phyloP scores from a whole-genome alignment of 2,797 vertebrate species.

The Acropternis orthonyx region DNA sequence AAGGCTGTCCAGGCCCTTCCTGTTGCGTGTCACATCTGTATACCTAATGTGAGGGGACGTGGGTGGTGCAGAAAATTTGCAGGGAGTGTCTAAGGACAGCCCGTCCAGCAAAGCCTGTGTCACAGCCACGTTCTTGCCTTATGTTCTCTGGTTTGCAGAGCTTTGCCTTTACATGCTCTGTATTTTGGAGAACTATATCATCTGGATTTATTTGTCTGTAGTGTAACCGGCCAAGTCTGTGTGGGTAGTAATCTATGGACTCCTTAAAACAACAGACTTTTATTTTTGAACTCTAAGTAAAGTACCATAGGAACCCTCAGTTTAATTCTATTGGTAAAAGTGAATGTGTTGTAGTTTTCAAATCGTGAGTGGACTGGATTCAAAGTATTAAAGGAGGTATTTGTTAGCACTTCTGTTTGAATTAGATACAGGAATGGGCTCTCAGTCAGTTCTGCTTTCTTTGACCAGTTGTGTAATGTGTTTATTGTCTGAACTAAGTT shows the following conservation, averaged over 20 bases:
- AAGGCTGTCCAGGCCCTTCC: background rate
- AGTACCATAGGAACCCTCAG: background rate
- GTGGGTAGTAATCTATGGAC: background rate
- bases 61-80: background rate
- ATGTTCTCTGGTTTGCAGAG: background rate
- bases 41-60: background rate
- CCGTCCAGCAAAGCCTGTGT: background rate
- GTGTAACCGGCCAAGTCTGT: background rate
- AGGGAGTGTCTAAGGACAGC: conserved; percentile 11
- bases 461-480: background rate
- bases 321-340: background rate
- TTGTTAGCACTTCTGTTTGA: background rate
- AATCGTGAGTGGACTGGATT: background rate
- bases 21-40: background rate
- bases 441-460: background rate
- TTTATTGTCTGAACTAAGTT: background rate
- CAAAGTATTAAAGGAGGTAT: background rate
- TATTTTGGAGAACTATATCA: background rate
- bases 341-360: background rate
- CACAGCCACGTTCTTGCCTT: background rate
- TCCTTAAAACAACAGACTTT: background rate
- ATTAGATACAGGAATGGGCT: background rate
- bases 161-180: background rate
- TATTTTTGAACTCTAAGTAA: background rate
- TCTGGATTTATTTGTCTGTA: background rate